phyloP scores from a whole-genome alignment of 1,140 invertebrate genomes.

The Calosoma granatense region DNA sequence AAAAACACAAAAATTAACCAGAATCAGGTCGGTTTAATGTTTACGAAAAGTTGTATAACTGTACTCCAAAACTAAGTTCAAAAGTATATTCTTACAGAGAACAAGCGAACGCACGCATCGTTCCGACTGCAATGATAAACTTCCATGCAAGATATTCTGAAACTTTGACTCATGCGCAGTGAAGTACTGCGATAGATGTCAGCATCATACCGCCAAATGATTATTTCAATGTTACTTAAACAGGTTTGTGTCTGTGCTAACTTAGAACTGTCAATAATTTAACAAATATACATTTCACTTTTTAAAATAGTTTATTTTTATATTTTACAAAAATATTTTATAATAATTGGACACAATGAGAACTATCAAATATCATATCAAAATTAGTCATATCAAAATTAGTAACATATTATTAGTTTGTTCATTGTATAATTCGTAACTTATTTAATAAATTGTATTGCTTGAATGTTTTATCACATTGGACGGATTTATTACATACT shows the following conservation, averaged over 20 bases:
- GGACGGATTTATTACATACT: slow-evolving; percentile 9
- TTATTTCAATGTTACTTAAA: too few species aligned
- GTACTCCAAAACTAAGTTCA: background rate
- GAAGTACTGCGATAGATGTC: background rate
- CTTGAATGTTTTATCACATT: too few species aligned
- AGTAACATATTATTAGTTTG: too few species aligned
- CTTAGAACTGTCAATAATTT: background rate
- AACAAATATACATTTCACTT: background rate
- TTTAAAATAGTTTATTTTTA: background rate
- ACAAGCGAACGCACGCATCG: background rate
- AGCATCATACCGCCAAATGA: background rate
- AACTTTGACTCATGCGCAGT: background rate
- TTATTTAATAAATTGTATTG: too few species aligned
- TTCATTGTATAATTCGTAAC: too few species aligned
- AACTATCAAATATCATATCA: too few species aligned
- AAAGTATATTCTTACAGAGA: too few species aligned
- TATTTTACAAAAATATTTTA: background rate
- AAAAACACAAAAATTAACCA: too few species aligned
- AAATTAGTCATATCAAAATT: too few species aligned
- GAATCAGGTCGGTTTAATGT: background rate
- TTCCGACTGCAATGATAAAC: background rate
- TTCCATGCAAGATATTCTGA: too few species aligned
- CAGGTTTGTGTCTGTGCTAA: background rate
- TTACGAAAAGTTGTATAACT: background rate
- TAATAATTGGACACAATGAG: too few species aligned